Evolutionary conservation across 1,140 invertebrate genomes (phyloP).

Genomic region (Drosophila teissieri): DNA sequence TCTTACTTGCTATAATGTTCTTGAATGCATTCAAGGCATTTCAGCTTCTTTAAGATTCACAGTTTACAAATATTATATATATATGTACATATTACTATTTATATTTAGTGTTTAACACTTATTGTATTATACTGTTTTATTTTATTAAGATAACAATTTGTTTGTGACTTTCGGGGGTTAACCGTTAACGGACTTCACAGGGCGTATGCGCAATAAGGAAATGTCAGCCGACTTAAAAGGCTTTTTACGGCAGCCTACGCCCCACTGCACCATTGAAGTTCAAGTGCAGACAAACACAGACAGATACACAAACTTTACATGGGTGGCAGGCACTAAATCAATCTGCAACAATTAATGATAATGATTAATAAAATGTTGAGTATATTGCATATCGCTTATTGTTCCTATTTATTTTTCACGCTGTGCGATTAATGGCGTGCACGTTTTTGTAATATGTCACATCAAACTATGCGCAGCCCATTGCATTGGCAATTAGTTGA

Average conservation of each 20-base stretch:
- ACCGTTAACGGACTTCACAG: constrained; percentile 18
- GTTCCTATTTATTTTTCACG: constrained; percentile 60
- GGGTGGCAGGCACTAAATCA: constrained; percentile 59
- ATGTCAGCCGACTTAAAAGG: constrained; percentile 40
- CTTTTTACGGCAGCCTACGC: constrained; percentile 47
- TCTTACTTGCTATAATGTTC: neutral
- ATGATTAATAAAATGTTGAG: constrained; percentile 70
- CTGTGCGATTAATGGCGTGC: constrained; percentile 59
- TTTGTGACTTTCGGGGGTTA: constrained; percentile 11
- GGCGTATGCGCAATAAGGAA: constrained; percentile 77
- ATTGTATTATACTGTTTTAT: no score
- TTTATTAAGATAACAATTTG: no score
- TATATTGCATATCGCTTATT: constrained; percentile 48
- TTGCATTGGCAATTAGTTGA: constrained; percentile 75
- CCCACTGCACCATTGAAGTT: constrained; percentile 32
- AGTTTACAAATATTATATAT: no score
- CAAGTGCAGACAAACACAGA: constrained; percentile 24
- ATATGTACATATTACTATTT: no score
- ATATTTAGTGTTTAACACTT: no score
- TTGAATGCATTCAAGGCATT: no score
- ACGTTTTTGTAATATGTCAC: constrained; percentile 82
- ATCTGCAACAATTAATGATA: constrained; percentile 64
- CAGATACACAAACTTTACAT: constrained; percentile 10
- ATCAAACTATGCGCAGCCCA: constrained; percentile 61
- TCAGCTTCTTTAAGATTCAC: no score